Evolutionary conservation across 2,113 vertebrate species (phyloP).

Genomic region (Etia nguti): DNA sequence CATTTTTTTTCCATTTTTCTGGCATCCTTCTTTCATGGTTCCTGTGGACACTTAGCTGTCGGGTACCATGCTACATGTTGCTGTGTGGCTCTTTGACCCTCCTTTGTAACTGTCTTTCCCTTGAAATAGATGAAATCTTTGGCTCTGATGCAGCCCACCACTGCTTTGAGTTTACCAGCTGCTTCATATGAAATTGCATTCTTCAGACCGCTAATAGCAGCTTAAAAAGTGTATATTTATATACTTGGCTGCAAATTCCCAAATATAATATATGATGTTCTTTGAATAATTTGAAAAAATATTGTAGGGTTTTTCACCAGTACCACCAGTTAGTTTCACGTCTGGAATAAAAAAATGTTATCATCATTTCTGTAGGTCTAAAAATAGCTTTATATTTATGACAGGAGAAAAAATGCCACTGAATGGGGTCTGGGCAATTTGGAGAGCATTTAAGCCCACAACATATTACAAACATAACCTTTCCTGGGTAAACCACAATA

Average conservation of each 20-base stretch:
- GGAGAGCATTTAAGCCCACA: background rate
- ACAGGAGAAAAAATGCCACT: background rate
- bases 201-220: constrained; percentile 20
- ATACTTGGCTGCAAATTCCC: background rate
- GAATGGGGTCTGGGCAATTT: constrained; percentile 11
- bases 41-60: background rate
- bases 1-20: background rate
- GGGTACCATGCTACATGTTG: background rate
- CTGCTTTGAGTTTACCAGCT: constrained; percentile 16
- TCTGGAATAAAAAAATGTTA: background rate
- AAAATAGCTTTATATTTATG: background rate
- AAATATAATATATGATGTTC: background rate
- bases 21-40: background rate
- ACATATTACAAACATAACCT: constrained; percentile 27
- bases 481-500: constrained; percentile 2
- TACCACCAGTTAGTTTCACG: background rate
- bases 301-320: background rate
- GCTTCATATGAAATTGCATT: constrained; percentile 29
- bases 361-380: background rate
- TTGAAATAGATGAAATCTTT: constrained; percentile 24
- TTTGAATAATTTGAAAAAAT: background rate
- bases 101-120: background rate
- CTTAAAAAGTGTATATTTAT: constrained; percentile 5
- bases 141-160: background rate
- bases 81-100: constrained; percentile 11